These are phyloP conservation scores for Cirrhinus mrigala DNA, from an alignment of 2,797 vertebrate genomes.

Conservation along the genomic window DNA sequence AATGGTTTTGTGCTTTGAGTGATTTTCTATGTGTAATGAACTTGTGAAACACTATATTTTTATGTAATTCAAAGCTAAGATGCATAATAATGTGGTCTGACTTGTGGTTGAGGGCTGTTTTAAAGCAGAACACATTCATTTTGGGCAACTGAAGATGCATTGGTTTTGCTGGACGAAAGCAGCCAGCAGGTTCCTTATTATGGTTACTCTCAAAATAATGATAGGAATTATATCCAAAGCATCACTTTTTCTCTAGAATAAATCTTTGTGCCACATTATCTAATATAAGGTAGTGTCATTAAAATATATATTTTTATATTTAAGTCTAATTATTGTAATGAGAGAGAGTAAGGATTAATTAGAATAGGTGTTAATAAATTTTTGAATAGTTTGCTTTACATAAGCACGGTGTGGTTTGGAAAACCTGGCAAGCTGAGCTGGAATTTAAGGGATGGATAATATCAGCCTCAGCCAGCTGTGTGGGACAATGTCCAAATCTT, in stretches of 20 bases:
- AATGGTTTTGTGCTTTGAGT: constrained; percentile 12
- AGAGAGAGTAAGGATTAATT: background rate
- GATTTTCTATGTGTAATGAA: constrained; percentile 18
- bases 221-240: constrained; percentile 4
- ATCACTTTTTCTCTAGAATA: background rate
- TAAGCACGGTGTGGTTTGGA: background rate
- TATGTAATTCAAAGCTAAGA: constrained; percentile 15
- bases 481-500: background rate
- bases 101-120: constrained; percentile 3
- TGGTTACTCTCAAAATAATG: constrained; percentile 35
- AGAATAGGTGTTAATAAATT: background rate
- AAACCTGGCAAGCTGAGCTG: constrained; percentile 16
- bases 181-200: constrained; percentile 30
- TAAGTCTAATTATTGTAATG: background rate
- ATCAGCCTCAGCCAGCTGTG: background rate
- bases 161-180: constrained; percentile 24
- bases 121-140: constrained; percentile 22
- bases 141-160: constrained; percentile 24
- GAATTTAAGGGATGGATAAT: background rate
- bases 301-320: background rate
- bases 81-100: constrained; percentile 37
- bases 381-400: background rate
- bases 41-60: constrained; percentile 31
- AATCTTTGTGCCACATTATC: background rate
- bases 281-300: background rate